These are phyloP conservation scores for Lontra canadensis DNA, from an alignment of 2,113 vertebrate genomes.

Conservation along the genomic window DNA sequence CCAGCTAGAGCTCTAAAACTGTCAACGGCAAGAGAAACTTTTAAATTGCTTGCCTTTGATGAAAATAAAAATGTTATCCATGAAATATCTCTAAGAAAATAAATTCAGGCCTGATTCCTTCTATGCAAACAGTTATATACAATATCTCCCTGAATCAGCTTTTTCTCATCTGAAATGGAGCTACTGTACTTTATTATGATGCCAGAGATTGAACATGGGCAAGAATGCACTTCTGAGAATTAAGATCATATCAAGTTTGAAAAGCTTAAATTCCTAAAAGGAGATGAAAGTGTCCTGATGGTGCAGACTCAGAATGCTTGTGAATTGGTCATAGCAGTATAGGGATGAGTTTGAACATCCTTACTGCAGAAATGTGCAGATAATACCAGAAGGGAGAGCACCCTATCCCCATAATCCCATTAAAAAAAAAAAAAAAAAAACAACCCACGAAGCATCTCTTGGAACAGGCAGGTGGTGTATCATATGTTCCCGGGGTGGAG, in stretches of 20 bases:
- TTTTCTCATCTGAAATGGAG: conserved; percentile 34
- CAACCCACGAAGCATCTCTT: background rate
- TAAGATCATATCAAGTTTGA: conserved; percentile 51
- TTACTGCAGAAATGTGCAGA: background rate
- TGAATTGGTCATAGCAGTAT: background rate
- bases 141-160: conserved; percentile 60
- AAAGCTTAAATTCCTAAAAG: conserved; percentile 45
- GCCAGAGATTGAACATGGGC: conserved; percentile 42
- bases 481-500: conserved; percentile 36
- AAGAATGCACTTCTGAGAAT: conserved; percentile 50
- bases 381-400: background rate
- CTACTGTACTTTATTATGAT: conserved; percentile 59
- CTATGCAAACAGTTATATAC: conserved; percentile 58
- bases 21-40: conserved; percentile 32
- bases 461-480: conserved; percentile 51
- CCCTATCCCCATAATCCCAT: background rate
- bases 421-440: background rate
- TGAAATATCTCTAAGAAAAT: conserved; percentile 63
- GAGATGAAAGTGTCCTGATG: conserved; percentile 2
- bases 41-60: conserved; percentile 63
- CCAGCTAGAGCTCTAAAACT: background rate
- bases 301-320: background rate
- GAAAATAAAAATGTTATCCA: conserved; percentile 67
- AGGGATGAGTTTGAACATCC: background rate
- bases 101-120: conserved; percentile 37